These are phyloP conservation scores for Parambassis ranga DNA, from an alignment of 2,797 vertebrate genomes.

Conservation along the genomic window DNA sequence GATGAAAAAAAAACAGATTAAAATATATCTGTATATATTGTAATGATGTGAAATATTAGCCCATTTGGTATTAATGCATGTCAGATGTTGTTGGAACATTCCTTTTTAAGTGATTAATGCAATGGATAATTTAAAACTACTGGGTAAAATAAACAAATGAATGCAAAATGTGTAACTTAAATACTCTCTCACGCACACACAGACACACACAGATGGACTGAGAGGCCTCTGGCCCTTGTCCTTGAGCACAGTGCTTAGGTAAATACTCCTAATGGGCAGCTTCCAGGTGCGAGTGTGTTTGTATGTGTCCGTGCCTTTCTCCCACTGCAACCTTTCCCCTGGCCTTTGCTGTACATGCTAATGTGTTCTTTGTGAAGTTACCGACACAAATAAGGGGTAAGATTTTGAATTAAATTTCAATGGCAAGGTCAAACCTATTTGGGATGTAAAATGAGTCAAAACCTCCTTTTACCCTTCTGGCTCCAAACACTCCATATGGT, in stretches of 20 bases:
- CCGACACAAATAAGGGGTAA: slow-evolving; percentile 12
- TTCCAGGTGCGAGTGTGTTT: slow-evolving; percentile 26
- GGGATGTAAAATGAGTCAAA: slow-evolving; percentile 47
- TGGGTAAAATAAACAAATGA: slow-evolving; percentile 22
- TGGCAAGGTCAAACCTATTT: slow-evolving; percentile 59
- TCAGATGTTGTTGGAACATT: not conserved
- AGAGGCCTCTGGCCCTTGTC: slow-evolving; percentile 9
- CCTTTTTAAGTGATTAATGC: not conserved
- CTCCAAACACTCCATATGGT: slow-evolving; percentile 59
- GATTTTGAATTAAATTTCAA: slow-evolving; percentile 29
- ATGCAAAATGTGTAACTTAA: slow-evolving; percentile 20
- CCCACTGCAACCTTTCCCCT: not conserved
- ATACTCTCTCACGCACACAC: no score
- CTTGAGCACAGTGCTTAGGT: slow-evolving; percentile 4
- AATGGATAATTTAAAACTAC: not conserved
- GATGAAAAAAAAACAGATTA: not conserved
- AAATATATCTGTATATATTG: not conserved
- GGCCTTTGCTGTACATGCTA: slow-evolving; percentile 34
- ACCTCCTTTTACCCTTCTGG: slow-evolving; percentile 43
- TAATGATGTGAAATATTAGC: no score
- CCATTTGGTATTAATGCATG: no score
- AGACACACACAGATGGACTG: slow-evolving; percentile 26
- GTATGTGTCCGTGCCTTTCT: not conserved
- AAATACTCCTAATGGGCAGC: slow-evolving; percentile 30
- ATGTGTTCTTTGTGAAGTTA: slow-evolving; percentile 25